Percentiles rank a stretch among this genome's conserved stretches.
phyloP scores from a whole-genome alignment of 1,140 invertebrate genomes.

The Macrobrachium nipponense region DNA sequence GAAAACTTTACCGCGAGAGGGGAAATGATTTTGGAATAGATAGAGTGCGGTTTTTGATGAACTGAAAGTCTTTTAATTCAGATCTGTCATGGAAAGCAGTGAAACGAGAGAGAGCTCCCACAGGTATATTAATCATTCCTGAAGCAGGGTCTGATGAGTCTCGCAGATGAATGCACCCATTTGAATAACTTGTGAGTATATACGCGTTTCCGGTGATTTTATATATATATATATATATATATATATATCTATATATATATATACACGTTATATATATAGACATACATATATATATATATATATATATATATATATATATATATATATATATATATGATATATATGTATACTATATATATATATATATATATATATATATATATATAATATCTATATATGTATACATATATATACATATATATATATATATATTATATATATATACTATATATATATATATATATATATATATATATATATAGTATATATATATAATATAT shows the following conservation, averaged over 20 bases:
- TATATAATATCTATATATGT: too few species aligned
- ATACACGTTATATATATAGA: neutral
- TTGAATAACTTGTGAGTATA: too few species aligned
- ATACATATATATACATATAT: slow-evolving; percentile 17
- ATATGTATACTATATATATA: slow-evolving; percentile 10
- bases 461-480: slow-evolving; percentile 20
- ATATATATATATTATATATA: neutral
- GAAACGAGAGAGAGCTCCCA: too few species aligned
- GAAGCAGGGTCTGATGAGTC: too few species aligned
- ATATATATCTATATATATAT: neutral
- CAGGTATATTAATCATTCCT: too few species aligned
- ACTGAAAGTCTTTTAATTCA: too few species aligned
- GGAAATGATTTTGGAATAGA: too few species aligned
- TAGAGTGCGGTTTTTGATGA: too few species aligned
- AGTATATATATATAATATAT: neutral
- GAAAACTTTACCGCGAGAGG: too few species aligned
- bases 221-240: slow-evolving; percentile 7
- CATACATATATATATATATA: slow-evolving; percentile 6
- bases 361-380: neutral
- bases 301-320: slow-evolving; percentile 24
- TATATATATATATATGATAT: slow-evolving; percentile 19
- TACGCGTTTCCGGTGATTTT: neutral
- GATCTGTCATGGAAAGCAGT: too few species aligned
- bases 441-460: slow-evolving; percentile 15
- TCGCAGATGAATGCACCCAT: too few species aligned